These are phyloP conservation scores for Cydia amplana DNA, from an alignment of 1,140 invertebrate species.

Conservation along the genomic window DNA sequence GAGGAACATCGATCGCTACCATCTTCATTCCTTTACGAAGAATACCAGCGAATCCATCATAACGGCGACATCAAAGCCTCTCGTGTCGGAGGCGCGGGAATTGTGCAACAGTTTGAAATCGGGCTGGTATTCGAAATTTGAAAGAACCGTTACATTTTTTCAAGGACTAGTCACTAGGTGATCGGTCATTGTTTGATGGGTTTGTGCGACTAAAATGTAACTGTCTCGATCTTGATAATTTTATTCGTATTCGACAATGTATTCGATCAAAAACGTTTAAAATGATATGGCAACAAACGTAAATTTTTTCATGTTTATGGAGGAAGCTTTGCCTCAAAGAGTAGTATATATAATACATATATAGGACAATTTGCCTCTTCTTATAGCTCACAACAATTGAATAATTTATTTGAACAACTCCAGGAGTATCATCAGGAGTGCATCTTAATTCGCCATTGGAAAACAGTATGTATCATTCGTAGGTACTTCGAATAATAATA, in stretches of 20 bases:
- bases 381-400: no score
- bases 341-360: no score
- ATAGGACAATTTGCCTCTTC: no score
- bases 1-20: background rate
- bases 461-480: no score
- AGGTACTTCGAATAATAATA: no score
- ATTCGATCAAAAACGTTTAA: background rate
- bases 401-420: no score
- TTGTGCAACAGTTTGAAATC: background rate
- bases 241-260: background rate
- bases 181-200: conserved; percentile 18
- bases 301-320: background rate
- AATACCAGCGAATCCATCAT: conserved; percentile 2
- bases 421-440: no score
- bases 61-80: conserved; percentile 15
- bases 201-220: background rate
- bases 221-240: background rate
- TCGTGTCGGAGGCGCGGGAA: background rate
- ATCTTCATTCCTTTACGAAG: background rate
- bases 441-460: no score
- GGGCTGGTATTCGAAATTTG: background rate
- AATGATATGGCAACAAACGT: background rate
- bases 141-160: conserved; percentile 24
- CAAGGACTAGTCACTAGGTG: background rate
- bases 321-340: no score